Conservation (phyloP, 2,797 vertebrate genomes). For the Tiaroga cobitis region DNA sequence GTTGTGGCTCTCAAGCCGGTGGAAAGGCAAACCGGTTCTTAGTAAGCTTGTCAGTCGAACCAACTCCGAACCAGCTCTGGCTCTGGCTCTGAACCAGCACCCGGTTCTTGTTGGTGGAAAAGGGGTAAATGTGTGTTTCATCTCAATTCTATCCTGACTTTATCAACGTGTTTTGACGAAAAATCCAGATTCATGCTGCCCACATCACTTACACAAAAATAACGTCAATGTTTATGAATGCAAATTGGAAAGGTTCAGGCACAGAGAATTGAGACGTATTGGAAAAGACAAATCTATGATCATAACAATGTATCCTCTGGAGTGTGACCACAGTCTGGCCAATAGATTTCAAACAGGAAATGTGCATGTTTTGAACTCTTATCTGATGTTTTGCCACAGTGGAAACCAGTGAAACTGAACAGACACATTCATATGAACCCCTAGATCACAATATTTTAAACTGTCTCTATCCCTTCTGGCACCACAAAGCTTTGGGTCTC, state of each 20-base stretch:
- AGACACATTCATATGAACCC: conserved; percentile 49
- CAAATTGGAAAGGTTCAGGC: neutral
- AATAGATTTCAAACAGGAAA: conserved; percentile 52
- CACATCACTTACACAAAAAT: neutral
- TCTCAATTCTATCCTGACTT: neutral
- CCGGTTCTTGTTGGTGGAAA: too few relatives aligned
- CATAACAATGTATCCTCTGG: conserved; percentile 32
- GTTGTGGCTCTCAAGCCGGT: too few relatives aligned
- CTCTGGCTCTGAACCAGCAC: too few relatives aligned
- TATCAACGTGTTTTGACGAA: neutral
- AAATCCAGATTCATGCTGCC: neutral
- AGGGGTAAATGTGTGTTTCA: neutral
- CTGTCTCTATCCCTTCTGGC: conserved; percentile 15
- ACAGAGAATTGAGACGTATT: neutral
- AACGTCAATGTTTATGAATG: neutral
- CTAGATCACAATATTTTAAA: conserved; percentile 45
- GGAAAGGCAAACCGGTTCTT: too few relatives aligned
- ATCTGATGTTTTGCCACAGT: conserved; percentile 57
- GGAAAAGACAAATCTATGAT: conserved; percentile 16
- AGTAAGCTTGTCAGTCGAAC: too few relatives aligned
- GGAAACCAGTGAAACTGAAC: conserved; percentile 51
- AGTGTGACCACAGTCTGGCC: conserved; percentile 32
- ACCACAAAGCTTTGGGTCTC: conserved; percentile 13
- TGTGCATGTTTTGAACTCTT: conserved; percentile 38
- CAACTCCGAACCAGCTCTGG: too few relatives aligned